phyloP scores from a whole-genome alignment of 2,888 invertebrate species.

The Marronus borbonicus region DNA sequence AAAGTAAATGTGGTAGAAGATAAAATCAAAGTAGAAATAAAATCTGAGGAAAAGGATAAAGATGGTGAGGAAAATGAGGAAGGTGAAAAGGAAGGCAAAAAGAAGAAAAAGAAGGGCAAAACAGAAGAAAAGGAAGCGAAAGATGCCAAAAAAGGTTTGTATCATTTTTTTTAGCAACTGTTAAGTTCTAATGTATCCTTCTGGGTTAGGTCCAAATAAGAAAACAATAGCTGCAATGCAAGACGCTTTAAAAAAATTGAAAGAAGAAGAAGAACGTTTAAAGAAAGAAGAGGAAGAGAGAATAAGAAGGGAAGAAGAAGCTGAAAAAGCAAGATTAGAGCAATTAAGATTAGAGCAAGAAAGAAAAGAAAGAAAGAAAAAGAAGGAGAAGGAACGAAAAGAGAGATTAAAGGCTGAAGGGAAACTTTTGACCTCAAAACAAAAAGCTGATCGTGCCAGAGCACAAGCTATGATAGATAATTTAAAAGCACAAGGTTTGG shows the following conservation, averaged over 20 bases:
- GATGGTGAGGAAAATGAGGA: conserved; percentile 57
- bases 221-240: conserved; percentile 93
- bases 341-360: conserved; percentile 88
- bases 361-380: conserved; percentile 89
- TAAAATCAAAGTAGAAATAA: conserved; percentile 64
- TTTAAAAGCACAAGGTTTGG: conserved; percentile 90
- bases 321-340: conserved; percentile 82
- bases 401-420: conserved; percentile 97
- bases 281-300: conserved; percentile 87
- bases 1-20: background rate
- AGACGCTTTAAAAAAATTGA: conserved; percentile 88
- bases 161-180: background rate
- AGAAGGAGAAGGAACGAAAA: conserved; percentile 93
- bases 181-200: conserved; percentile 56
- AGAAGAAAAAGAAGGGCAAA: conserved; percentile 71
- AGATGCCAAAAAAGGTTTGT: conserved; percentile 73
- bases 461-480: conserved; percentile 92
- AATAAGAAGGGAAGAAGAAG: conserved; percentile 81
- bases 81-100: conserved; percentile 67
- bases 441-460: conserved; percentile 91
- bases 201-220: conserved; percentile 80
- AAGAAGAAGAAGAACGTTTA: conserved; percentile 89
- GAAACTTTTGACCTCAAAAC: conserved; percentile 92
- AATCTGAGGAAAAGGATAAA: conserved; percentile 66
- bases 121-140: conserved; percentile 74